A percentile compares a stretch with the other conserved stretches of the same genome.
These are phyloP conservation scores for Trialeurodes vaporariorum DNA, from an alignment of 1,140 invertebrate genomes.

Conservation along the genomic window DNA sequence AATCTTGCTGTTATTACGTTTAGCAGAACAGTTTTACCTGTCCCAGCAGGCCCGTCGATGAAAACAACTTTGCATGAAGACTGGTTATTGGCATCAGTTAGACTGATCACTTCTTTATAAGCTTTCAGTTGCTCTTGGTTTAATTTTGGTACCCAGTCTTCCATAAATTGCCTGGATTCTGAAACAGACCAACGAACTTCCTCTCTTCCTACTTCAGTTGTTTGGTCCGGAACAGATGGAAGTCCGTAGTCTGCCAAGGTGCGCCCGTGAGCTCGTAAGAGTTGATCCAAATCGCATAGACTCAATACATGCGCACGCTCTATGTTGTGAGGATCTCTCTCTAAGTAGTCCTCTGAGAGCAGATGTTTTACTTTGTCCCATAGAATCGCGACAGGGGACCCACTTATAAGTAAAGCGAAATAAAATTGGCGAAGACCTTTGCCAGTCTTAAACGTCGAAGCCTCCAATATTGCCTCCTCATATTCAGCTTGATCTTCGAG, in stretches of 20 bases:
- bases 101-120: constrained; percentile 7
- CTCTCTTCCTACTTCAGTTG: constrained; percentile 15
- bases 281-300: constrained; percentile 6
- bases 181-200: constrained; percentile 4
- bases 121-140: constrained; percentile 8
- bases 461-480: neutral
- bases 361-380: neutral
- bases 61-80: neutral
- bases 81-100: neutral
- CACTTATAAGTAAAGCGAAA: neutral
- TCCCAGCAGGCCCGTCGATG: constrained; percentile 24
- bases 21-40: constrained; percentile 24
- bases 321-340: neutral
- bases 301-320: neutral
- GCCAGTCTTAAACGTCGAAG: constrained; percentile 4
- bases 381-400: neutral
- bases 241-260: constrained; percentile 10
- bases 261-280: constrained; percentile 7
- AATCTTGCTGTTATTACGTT: constrained; percentile 18
- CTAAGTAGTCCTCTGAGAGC: neutral
- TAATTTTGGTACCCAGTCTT: constrained; percentile 14
- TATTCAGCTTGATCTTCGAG: neutral
- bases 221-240: constrained; percentile 7
- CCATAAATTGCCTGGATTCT: constrained; percentile 1
- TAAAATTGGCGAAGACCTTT: neutral